Percentiles rank a stretch among this genome's conserved stretches.
Conservation (phyloP, 2,888 invertebrate genomes). For the Orthosia gracilis region DNA sequence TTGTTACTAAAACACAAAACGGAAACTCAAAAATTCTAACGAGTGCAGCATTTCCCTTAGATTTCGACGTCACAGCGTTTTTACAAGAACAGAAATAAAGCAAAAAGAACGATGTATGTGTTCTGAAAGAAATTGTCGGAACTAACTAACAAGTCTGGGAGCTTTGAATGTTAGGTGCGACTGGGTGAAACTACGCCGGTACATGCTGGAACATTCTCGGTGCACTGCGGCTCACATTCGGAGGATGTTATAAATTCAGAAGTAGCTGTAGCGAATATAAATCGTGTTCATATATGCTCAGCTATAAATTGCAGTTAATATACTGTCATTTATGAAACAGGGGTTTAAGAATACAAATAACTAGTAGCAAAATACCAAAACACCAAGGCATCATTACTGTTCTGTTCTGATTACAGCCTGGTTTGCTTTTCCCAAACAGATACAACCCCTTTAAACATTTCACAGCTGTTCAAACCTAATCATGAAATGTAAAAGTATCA, state of each 20-base stretch:
- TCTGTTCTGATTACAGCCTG: too few relatives aligned
- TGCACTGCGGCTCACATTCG: conserved; percentile 3
- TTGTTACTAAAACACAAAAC: not conserved
- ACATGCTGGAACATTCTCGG: not conserved
- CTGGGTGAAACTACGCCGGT: conserved; percentile 4
- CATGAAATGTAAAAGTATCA: not conserved
- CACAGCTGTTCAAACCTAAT: not conserved
- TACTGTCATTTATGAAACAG: not conserved
- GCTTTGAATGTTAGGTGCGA: conserved; percentile 40
- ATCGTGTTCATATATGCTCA: not conserved
- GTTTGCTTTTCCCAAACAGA: not conserved
- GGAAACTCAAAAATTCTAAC: conserved; percentile 15
- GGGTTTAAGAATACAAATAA: not conserved
- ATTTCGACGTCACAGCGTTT: conserved; percentile 29
- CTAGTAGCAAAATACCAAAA: not conserved
- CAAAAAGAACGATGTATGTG: conserved; percentile 33
- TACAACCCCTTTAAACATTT: not conserved
- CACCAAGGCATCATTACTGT: not conserved
- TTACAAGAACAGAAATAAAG: conserved; percentile 28
- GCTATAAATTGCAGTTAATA: not conserved
- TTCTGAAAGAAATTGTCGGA: conserved; percentile 43
- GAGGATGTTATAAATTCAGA: conserved; percentile 11
- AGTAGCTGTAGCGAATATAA: not conserved
- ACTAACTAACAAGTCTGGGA: conserved; percentile 39
- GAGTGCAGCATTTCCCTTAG: conserved; percentile 14